Base-by-base conservation (phyloP, 2,888 invertebrate genomes). In the Urechis unicinctus region DNA sequence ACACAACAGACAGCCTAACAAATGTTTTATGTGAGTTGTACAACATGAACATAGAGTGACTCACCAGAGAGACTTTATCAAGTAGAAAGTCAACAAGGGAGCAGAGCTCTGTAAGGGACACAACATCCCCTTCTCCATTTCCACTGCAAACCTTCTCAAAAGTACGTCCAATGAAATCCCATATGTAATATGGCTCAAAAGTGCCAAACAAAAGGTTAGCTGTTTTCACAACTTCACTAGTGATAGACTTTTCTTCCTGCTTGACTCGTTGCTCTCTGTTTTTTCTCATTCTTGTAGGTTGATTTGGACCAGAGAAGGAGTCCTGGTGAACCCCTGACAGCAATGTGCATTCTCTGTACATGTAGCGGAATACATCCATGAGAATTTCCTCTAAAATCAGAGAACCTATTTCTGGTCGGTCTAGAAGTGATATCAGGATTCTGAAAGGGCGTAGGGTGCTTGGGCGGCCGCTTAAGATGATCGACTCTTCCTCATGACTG, bases 131-230 rank as follows among this genome's bases (percentile, higher is more conserved):
- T 13, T 25, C 29, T 21, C 50, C 22, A 26, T 28, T 49, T 30
- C 56, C 55, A 3, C 59, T 61, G 63, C 74, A 76, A 5, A 72
- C 64, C 31, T 57, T 50, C 50, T 69, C 68, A 66, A 80, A 81
- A 60, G 74, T 71, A 3, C 75, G 66, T 0, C 74, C 78, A 63
- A 88, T 84, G 70, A 87, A 90, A 61, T 85, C 84, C 91, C 92
- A 92, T 55, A 91, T 85, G 70, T 89, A 91, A 56, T 86, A 86
- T n/a, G 88, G 86, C 71, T 91, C 89, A 60, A 91, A 82, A 0
- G 89, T 87, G 53, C 87, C 86, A 72, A 92, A 88, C 28, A 92
- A 78, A 60, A 91, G 80, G 79, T 91, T 91, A 1, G 89, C 89
- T 24, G 88, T 88, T 77, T 91, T 91, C 17, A 87, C 81, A 43